Evolutionary conservation across 2,113 vertebrate genomes (phyloP).

Genomic region (mouse (Mus musculus)): DNA sequence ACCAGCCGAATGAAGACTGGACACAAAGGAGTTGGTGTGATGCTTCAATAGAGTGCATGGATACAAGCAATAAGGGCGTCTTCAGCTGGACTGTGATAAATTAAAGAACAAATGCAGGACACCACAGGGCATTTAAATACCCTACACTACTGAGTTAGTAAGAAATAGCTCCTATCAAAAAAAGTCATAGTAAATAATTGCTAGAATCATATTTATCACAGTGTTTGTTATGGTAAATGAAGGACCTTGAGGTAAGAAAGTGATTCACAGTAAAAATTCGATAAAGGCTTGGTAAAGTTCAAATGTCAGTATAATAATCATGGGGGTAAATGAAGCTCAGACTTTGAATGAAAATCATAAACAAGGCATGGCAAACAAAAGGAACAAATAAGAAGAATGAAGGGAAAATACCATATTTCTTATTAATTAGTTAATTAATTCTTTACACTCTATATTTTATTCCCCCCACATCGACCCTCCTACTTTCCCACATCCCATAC

Average conservation of each 20-base stretch:
- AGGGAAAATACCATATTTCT: neutral
- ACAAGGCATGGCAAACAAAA: neutral
- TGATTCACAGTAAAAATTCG: neutral
- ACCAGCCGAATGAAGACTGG: neutral
- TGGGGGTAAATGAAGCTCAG: neutral
- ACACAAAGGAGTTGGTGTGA: too few species aligned
- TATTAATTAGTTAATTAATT: too few species aligned
- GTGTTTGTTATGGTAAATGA: neutral
- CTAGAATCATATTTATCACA: neutral
- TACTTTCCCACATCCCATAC: too few species aligned
- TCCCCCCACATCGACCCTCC: too few species aligned
- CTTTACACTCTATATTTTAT: too few species aligned
- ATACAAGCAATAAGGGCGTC: neutral
- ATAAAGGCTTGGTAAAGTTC: neutral
- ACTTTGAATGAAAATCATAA: neutral
- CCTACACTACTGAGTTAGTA: neutral
- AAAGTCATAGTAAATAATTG: neutral
- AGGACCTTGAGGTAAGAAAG: neutral
- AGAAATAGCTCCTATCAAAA: neutral
- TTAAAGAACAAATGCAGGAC: neutral
- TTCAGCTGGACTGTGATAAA: neutral
- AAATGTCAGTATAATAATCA: neutral
- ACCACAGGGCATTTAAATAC: neutral
- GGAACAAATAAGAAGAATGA: neutral
- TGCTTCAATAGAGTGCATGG: neutral